phyloP scores from a whole-genome alignment of 1,140 invertebrate genomes.

The Sinella curviseta region DNA sequence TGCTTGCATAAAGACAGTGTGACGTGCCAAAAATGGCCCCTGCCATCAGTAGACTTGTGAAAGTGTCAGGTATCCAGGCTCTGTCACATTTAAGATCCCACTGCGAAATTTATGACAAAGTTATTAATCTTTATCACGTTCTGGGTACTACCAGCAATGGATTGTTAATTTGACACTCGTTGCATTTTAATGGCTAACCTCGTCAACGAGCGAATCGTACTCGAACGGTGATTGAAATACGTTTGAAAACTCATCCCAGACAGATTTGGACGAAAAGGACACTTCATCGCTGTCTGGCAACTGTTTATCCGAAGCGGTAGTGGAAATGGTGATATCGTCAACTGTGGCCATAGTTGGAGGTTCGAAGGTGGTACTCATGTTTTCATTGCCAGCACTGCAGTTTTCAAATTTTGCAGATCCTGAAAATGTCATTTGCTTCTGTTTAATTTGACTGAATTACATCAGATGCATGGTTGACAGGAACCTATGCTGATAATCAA shows the following conservation, averaged over 20 bases:
- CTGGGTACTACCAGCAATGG: too few relatives aligned
- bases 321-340: neutral
- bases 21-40: neutral
- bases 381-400: neutral
- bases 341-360: neutral
- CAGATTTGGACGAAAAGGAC: neutral
- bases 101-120: neutral
- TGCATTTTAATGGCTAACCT: neutral
- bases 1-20: too few relatives aligned
- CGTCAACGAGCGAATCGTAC: neutral
- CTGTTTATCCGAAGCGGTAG: neutral
- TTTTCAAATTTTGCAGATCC: neutral
- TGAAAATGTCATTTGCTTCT: neutral
- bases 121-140: neutral
- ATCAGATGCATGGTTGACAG: too few relatives aligned
- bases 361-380: neutral
- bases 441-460: neutral
- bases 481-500: too few relatives aligned
- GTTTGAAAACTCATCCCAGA: too few relatives aligned
- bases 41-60: neutral
- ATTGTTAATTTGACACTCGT: neutral
- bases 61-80: neutral
- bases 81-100: slow-evolving; percentile 15
- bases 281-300: too few relatives aligned
- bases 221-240: neutral